These are phyloP conservation scores for Adelges cooleyi DNA, from an alignment of 1,140 invertebrate species.

Conservation along the genomic window DNA sequence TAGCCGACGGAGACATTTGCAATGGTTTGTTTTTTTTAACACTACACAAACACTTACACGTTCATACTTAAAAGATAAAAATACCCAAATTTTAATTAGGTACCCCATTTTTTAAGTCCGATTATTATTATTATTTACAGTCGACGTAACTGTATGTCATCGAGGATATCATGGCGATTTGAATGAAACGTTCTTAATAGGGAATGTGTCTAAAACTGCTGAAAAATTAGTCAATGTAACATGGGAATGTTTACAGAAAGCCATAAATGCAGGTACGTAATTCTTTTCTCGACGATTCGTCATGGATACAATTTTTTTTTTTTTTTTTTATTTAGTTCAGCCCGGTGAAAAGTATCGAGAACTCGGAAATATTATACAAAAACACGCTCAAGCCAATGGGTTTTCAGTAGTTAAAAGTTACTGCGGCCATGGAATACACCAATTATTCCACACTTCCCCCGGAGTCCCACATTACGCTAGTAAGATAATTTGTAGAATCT, in stretches of 20 bases:
- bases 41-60: no score
- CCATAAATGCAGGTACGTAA: conserved; percentile 82
- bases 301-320: no score
- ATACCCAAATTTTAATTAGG: no score
- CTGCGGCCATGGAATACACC: conserved; percentile 97
- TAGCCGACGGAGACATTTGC: conserved; percentile 90
- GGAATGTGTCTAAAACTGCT: conserved; percentile 70
- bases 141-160: conserved; percentile 97
- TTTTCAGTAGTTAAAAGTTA: conserved; percentile 94
- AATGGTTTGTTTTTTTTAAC: conserved; percentile 59
- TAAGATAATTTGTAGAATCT: no score
- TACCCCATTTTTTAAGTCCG: no score
- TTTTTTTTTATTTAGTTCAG: conserved; percentile 44
- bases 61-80: no score
- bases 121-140: no score
- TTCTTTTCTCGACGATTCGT: no score
- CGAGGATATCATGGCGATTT: conserved; percentile 94
- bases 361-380: conserved; percentile 95
- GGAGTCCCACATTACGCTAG: conserved; percentile 99
- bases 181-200: conserved; percentile 95
- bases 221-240: conserved; percentile 84
- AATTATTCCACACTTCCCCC: conserved; percentile 93
- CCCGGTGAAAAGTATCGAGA: conserved; percentile 96
- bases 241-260: conserved; percentile 83
- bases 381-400: conserved; percentile 87